These are phyloP conservation scores for Orycteropus afer DNA, from an alignment of 2,113 vertebrate genomes.

Conservation along the genomic window DNA sequence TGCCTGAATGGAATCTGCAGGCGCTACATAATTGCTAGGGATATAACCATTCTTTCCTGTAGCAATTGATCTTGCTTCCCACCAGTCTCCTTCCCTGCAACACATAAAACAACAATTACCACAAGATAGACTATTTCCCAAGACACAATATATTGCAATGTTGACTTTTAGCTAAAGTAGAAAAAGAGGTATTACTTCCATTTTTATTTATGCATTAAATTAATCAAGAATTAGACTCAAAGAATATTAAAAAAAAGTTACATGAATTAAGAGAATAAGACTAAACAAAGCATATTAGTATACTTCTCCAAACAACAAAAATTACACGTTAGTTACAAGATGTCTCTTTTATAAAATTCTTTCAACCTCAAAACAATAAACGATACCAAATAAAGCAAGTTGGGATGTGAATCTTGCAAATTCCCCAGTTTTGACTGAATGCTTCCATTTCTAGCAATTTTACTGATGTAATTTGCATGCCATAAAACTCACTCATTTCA, in stretches of 20 bases:
- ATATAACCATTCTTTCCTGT: constrained; percentile 98
- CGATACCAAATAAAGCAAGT: neutral
- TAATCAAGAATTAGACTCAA: constrained; percentile 42
- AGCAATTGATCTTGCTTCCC: constrained; percentile 99
- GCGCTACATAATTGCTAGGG: constrained; percentile 99
- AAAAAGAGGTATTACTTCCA: neutral
- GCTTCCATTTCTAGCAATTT: constrained; percentile 4
- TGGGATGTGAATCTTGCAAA: constrained; percentile 24
- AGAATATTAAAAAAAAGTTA: constrained; percentile 26
- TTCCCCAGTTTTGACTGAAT: neutral
- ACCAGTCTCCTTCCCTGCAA: constrained; percentile 98
- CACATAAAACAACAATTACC: constrained; percentile 75
- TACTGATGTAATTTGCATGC: constrained; percentile 4
- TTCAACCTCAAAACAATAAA: constrained; percentile 53
- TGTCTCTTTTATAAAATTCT: constrained; percentile 13
- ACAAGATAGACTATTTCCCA: neutral
- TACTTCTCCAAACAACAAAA: constrained; percentile 11
- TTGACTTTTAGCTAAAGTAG: neutral
- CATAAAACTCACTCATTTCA: constrained; percentile 13
- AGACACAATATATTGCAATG: neutral
- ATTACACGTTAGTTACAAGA: neutral
- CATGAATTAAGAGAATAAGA: constrained; percentile 32
- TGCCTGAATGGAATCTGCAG: constrained; percentile 99
- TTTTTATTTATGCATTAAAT: constrained; percentile 34
- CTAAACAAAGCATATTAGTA: neutral